A percentile compares a stretch with the other conserved stretches of the same genome.
Conservation (phyloP, 2,113 vertebrate species). For the Stictonetta naevosa region DNA sequence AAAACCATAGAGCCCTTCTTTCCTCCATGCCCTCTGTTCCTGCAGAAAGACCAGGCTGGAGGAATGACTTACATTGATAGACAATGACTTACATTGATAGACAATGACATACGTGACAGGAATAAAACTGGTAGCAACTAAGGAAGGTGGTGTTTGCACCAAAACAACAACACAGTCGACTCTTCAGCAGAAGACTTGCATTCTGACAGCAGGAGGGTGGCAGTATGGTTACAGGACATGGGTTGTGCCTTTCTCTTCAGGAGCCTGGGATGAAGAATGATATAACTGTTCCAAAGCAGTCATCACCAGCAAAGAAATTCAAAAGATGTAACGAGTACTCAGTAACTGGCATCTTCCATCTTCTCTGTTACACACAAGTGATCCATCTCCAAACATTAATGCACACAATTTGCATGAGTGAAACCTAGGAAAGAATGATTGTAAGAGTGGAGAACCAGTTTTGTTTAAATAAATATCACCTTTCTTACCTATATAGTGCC, state of each 20-base stretch:
- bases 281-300: neutral
- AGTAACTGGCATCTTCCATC: neutral
- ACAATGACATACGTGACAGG: accelerated
- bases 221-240: accelerated
- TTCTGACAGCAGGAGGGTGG: neutral
- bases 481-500: neutral
- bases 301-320: neutral
- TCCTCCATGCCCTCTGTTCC: neutral
- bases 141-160: neutral
- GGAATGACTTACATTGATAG: neutral
- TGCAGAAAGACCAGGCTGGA: neutral
- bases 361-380: neutral
- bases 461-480: neutral
- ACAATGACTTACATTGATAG: neutral
- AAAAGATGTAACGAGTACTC: neutral
- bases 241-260: neutral
- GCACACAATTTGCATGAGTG: neutral
- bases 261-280: no score
- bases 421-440: neutral
- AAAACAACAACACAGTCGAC: no score
- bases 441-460: neutral
- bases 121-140: neutral
- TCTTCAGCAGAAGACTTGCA: neutral
- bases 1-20: neutral
- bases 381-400: neutral